Base-by-base conservation (phyloP, 92 coral and sea anemone species). In the Phenganax subtilis region DNA sequence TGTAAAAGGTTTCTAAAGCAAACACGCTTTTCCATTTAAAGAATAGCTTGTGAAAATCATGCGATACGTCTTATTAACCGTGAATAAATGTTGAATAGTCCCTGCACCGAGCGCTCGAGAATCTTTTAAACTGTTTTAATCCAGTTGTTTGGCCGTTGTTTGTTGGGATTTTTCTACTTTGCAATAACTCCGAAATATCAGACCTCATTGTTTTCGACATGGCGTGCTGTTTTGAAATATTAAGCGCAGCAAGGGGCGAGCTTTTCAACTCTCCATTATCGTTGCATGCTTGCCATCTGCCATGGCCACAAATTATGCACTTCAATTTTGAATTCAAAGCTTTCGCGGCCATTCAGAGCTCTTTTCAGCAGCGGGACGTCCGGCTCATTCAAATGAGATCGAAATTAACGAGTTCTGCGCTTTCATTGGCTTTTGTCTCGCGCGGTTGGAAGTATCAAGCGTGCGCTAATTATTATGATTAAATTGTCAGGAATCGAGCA, bases 381-480 rank as follows among this genome's bases (percentile, higher is more conserved):
- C 14, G 71, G 53, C 9, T 61, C n/a, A 28, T 59, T 59, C 81
- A 64, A 76, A 57, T 79, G 44, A 28, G 60, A 79, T 79, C 73
- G 59, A 28, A 68, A 47, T 79, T 79, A 79, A 63, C 61, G 69
- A 37, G 56, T 54, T 12, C 83, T 79, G 30, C 27, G 29, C 16
- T n/a, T 31, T 79, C 73, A 79, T 79, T 79, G 83, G 83, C 71
- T 65, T 63, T 63, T 79, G 83, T 79, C 74, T 63, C 31, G 31
- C 75, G 57, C 83, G 44, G 58, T 69, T 55, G 83, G 83, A 63
- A 62, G 74, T 64, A 63, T 65, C 72, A 65, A 61, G 25, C 74
- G 52, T 64, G 57, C 74, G 83, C 83, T 79, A 79, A 79, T 79
- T 79, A 79, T 79, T 55, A 54, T 79, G 72, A 79, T 79, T 79